Conservation (phyloP, 2,113 vertebrate species). For the Melanocharis versteri region DNA sequence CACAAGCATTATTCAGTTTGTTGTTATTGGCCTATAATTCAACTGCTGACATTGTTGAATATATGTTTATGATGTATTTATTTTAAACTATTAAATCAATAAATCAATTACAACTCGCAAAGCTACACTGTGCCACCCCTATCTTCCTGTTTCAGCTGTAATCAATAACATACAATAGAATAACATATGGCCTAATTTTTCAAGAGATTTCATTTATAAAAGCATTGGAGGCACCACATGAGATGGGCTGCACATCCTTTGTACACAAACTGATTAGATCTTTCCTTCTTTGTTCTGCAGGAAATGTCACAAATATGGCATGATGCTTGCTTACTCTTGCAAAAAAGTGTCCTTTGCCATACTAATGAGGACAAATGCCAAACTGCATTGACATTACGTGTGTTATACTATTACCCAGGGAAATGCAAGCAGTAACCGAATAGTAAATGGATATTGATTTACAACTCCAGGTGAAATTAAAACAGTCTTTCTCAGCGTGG, state of each 20-base stretch:
- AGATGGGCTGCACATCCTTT: neutral
- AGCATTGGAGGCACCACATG: neutral
- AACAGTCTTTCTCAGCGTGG: constrained; percentile 28
- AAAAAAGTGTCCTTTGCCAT: constrained; percentile 66
- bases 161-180: neutral
- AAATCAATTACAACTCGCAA: neutral
- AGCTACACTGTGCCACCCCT: neutral
- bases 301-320: constrained; percentile 17
- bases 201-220: neutral
- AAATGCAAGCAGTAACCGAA: constrained; percentile 60
- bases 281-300: constrained; percentile 17
- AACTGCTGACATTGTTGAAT: neutral
- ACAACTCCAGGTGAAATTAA: constrained; percentile 67
- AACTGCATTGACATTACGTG: constrained; percentile 61
- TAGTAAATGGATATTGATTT: constrained; percentile 74
- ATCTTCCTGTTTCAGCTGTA: neutral
- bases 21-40: neutral
- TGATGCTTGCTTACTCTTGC: constrained; percentile 50
- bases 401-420: constrained; percentile 67
- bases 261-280: neutral
- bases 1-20: neutral
- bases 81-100: neutral
- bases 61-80: neutral
- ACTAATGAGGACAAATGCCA: constrained; percentile 74
- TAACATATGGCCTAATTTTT: neutral